Evolutionary conservation across 2,113 vertebrate species (phyloP).

Genomic region (Malurus alboscapulatus): DNA sequence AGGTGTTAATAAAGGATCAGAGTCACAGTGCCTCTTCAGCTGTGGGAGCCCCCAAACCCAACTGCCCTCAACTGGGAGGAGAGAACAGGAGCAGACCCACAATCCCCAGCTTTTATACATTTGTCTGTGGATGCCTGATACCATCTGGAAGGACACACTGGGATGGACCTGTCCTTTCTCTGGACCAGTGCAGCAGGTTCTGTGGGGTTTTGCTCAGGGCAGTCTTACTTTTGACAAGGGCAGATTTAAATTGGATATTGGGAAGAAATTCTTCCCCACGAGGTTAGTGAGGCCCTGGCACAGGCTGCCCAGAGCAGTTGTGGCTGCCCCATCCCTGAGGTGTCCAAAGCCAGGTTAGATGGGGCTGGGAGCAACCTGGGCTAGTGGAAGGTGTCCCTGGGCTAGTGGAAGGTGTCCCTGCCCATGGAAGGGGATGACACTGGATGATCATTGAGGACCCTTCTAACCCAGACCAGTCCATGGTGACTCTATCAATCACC

Average conservation of each 20-base stretch:
- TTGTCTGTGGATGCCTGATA: neutral
- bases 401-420: neutral
- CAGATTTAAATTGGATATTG: neutral
- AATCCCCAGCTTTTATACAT: neutral
- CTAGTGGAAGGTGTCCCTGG: too few species aligned
- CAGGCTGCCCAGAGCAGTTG: neutral
- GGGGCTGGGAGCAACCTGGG: neutral
- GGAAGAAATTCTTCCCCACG: neutral
- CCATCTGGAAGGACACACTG: neutral
- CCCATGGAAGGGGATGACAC: too few species aligned
- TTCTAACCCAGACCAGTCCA: neutral
- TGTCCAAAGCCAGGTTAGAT: neutral
- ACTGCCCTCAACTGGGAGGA: neutral
- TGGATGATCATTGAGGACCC: neutral
- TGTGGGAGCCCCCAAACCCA: fast-evolving
- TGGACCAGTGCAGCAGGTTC: fast-evolving
- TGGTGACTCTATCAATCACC: neutral
- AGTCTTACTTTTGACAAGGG: neutral
- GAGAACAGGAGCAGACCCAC: neutral
- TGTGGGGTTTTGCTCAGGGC: neutral
- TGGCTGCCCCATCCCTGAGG: neutral
- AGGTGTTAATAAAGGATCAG: neutral
- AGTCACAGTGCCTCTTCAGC: neutral
- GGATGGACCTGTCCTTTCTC: neutral
- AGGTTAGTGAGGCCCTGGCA: neutral